These are phyloP conservation scores for Phytoseiulus persimilis DNA, from an alignment of 2,888 invertebrate genomes.

Conservation along the genomic window DNA sequence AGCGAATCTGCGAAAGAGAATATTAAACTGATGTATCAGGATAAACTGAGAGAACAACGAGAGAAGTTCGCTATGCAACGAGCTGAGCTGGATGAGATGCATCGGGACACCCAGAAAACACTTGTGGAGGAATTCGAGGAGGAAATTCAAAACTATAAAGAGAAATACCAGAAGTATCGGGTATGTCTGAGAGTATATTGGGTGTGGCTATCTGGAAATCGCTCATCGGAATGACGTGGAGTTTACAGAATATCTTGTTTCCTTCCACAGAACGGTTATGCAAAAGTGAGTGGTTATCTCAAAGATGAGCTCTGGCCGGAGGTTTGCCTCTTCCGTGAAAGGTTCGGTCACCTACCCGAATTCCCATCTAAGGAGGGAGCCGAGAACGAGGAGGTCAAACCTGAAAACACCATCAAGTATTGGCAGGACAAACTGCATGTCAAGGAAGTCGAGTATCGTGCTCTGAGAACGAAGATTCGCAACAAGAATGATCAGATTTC, in stretches of 20 bases:
- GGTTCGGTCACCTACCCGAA: conserved; percentile 12
- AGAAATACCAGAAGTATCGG: conserved; percentile 21
- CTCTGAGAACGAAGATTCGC: background rate
- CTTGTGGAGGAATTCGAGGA: background rate
- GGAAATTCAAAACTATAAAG: conserved; percentile 6
- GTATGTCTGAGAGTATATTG: background rate
- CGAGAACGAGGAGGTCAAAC: background rate
- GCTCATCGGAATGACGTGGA: too few relatives aligned
- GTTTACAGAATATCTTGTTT: too few relatives aligned
- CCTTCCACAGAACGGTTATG: background rate
- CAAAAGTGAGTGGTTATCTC: background rate
- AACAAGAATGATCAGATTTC: background rate
- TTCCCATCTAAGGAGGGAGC: background rate
- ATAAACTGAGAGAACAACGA: conserved; percentile 22
- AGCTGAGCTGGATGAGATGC: background rate
- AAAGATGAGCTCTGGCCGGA: conserved; percentile 20
- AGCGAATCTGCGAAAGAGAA: background rate
- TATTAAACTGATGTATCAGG: conserved; percentile 11
- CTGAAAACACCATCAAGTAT: conserved; percentile 11
- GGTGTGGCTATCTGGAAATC: too few relatives aligned
- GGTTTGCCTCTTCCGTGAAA: background rate
- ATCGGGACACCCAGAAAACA: background rate
- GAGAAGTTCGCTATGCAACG: background rate
- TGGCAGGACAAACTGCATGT: conserved; percentile 25
- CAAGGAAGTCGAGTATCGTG: conserved; percentile 15